Conservation (phyloP, 1,140 invertebrate species). For the Drosophila yakuba region DNA sequence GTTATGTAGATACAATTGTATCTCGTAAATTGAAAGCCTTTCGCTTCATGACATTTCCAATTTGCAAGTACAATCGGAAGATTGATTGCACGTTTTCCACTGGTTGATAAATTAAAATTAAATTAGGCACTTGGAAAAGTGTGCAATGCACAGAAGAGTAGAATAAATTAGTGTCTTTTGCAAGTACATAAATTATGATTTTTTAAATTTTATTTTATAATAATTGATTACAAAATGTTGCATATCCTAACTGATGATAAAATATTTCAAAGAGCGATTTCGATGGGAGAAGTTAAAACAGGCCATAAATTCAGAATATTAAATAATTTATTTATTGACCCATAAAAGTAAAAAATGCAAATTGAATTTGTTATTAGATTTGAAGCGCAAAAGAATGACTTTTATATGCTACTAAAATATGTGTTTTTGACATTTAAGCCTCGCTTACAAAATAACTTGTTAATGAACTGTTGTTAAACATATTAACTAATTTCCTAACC, state of each 20-base stretch:
- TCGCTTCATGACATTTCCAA: constrained; percentile 11
- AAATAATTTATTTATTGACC: background rate
- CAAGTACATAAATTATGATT: too few relatives aligned
- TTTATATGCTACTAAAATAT: background rate
- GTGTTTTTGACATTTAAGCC: background rate
- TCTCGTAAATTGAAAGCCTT: constrained; percentile 1
- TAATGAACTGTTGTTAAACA: too few relatives aligned
- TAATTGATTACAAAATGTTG: too few relatives aligned
- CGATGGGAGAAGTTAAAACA: too few relatives aligned
- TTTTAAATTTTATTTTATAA: too few relatives aligned
- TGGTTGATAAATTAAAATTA: constrained; percentile 1
- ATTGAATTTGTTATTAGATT: too few relatives aligned
- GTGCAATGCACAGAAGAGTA: too few relatives aligned
- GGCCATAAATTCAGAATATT: too few relatives aligned
- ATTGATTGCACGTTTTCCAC: constrained; percentile 11
- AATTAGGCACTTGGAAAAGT: background rate
- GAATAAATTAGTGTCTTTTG: too few relatives aligned
- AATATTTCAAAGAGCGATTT: too few relatives aligned
- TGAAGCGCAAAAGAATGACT: background rate
- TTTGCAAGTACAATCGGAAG: background rate
- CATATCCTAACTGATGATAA: too few relatives aligned
- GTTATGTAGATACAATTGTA: constrained; percentile 1
- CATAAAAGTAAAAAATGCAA: background rate
- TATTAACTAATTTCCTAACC: background rate
- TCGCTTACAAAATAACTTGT: background rate